Conservation (phyloP, 2,113 vertebrate species). For the Brachionichthys hirsutus region DNA sequence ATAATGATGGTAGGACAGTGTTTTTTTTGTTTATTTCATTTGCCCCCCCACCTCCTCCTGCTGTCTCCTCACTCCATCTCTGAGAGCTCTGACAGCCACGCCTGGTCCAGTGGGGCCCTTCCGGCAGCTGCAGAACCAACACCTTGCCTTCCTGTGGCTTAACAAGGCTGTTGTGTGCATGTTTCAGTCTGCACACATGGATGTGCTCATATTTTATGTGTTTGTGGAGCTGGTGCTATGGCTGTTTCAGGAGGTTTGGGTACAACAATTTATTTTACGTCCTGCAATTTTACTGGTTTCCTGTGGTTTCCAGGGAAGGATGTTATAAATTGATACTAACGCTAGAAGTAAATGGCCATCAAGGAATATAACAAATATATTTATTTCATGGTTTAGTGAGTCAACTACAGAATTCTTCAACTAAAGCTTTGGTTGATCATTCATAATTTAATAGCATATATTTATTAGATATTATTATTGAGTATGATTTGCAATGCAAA, state of each 20-base stretch:
- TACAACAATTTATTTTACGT: background rate
- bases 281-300: background rate
- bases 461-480: too few species aligned
- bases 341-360: too few species aligned
- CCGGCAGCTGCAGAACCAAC: constrained; percentile 54
- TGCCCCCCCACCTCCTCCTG: constrained; percentile 22
- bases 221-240: constrained; percentile 19
- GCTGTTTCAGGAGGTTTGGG: constrained; percentile 1
- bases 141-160: constrained; percentile 47
- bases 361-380: too few species aligned
- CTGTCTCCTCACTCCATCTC: constrained; percentile 33
- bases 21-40: constrained; percentile 24
- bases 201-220: constrained; percentile 37
- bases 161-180: constrained; percentile 48
- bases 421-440: too few species aligned
- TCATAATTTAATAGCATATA: too few species aligned
- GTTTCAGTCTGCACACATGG: constrained; percentile 34
- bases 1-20: constrained; percentile 31
- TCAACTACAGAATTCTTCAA: too few species aligned
- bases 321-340: too few species aligned
- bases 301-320: background rate
- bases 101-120: constrained; percentile 48
- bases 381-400: too few species aligned
- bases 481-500: too few species aligned
- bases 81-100: constrained; percentile 42